Percentiles rank a stretch among this genome's conserved stretches.
These are phyloP conservation scores for Dolichomitus sp. DNA, from an alignment of 2,888 invertebrate species.

Conservation along the genomic window DNA sequence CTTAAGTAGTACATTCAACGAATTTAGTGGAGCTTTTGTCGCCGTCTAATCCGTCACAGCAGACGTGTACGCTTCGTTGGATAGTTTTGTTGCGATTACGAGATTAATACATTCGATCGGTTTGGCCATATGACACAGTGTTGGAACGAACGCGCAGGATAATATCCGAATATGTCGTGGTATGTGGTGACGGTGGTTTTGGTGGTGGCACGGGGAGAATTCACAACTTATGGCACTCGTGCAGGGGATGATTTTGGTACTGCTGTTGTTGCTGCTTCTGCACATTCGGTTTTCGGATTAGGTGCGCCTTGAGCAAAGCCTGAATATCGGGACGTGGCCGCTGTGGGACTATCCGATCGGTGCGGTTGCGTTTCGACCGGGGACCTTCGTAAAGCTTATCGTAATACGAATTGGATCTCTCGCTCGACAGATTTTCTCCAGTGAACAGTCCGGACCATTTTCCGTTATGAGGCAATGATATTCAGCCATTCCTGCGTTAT, in stretches of 20 bases:
- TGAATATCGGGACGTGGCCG: conserved; percentile 65
- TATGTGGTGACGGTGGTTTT: conserved; percentile 3
- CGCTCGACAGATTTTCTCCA: conserved; percentile 56
- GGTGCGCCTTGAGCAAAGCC: conserved; percentile 75
- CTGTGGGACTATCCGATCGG: conserved; percentile 43
- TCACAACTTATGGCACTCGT: conserved; percentile 30
- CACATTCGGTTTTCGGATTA: conserved; percentile 55
- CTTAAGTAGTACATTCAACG: conserved; percentile 30
- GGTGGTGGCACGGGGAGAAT: conserved; percentile 32
- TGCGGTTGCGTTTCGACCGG: conserved; percentile 40
- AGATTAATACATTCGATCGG: conserved; percentile 33
- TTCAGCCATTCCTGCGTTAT: conserved; percentile 4
- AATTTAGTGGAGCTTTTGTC: conserved; percentile 29
- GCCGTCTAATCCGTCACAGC: conserved; percentile 13
- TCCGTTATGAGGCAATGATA: conserved; percentile 29
- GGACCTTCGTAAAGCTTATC: conserved; percentile 64
- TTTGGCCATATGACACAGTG: neutral
- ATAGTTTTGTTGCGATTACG: conserved; percentile 18
- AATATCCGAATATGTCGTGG: conserved; percentile 36
- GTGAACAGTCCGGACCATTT: neutral
- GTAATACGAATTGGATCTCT: conserved; percentile 69
- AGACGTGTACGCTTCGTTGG: conserved; percentile 20
- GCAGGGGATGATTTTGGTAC: neutral
- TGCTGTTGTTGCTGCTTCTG: conserved; percentile 14
- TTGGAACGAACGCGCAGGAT: conserved; percentile 26